Evolutionary conservation across 1,140 invertebrate genomes (phyloP).

Genomic region (Kradibia gibbosae): DNA sequence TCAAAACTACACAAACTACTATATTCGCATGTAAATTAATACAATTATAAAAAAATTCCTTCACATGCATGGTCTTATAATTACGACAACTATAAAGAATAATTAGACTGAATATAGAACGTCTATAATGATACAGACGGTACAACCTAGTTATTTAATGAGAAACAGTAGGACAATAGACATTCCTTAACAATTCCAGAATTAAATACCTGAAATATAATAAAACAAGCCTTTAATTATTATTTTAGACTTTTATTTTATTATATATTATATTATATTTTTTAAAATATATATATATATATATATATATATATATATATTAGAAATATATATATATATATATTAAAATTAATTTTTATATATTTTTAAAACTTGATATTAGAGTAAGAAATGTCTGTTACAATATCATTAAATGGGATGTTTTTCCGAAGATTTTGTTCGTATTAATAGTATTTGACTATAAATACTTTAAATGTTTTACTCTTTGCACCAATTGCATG

Average conservation of each 20-base stretch:
- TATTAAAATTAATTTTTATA: too few species aligned
- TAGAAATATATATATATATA: too few species aligned
- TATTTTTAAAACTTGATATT: too few species aligned
- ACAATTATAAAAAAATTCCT: neutral
- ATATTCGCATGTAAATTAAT: neutral
- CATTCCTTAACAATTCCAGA: neutral
- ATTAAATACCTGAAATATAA: neutral
- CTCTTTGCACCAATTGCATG: neutral
- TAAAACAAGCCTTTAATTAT: too few species aligned
- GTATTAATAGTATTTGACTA: neutral
- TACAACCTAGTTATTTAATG: neutral
- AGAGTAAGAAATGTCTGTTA: too few species aligned
- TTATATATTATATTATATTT: too few species aligned
- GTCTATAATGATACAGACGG: neutral
- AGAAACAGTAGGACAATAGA: neutral
- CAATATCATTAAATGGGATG: too few species aligned
- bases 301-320: too few species aligned
- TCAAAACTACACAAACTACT: neutral
- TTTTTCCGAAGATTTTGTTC: too few species aligned
- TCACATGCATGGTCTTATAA: neutral
- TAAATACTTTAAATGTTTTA: neutral
- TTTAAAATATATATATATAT: too few species aligned
- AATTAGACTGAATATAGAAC: neutral
- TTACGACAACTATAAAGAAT: neutral
- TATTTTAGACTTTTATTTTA: too few species aligned